Conservation (phyloP, 35 echinoderm and acorn worm genomes). For the Lytechinus variegatus region DNA sequence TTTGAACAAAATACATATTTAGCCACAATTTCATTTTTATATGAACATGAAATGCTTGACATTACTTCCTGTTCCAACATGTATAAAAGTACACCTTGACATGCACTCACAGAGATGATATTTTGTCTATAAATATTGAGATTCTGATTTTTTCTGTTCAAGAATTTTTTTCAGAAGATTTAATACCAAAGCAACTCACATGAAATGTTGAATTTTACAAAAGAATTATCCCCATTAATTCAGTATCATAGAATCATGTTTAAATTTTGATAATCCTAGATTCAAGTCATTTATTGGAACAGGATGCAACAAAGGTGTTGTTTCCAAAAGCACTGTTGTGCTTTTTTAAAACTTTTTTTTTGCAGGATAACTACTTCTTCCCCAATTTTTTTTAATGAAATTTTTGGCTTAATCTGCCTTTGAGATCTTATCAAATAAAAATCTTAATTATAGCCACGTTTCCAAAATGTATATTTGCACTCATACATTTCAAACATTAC, state of each 20-base stretch:
- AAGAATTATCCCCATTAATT: not conserved
- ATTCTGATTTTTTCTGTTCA: not conserved
- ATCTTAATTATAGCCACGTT: no score
- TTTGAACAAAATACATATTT: not conserved
- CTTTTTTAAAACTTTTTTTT: not conserved
- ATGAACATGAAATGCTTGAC: not conserved
- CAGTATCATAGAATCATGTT: not conserved
- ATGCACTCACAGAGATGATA: no score
- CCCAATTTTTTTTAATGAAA: not conserved
- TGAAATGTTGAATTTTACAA: not conserved
- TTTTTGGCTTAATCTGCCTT: not conserved
- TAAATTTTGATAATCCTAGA: not conserved
- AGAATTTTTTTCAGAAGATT: not conserved
- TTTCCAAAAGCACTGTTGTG: not conserved
- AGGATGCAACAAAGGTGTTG: not conserved
- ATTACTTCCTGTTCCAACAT: not conserved
- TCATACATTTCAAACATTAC: no score
- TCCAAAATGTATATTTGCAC: no score
- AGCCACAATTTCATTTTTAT: not conserved
- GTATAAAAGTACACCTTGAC: not conserved
- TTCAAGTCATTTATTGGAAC: not conserved
- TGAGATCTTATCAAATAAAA: no score
- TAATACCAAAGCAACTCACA: not conserved
- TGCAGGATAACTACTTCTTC: no score
- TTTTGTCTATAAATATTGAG: not conserved